Conservation (phyloP, 2,888 invertebrate species). For the Aplocera efformata region DNA sequence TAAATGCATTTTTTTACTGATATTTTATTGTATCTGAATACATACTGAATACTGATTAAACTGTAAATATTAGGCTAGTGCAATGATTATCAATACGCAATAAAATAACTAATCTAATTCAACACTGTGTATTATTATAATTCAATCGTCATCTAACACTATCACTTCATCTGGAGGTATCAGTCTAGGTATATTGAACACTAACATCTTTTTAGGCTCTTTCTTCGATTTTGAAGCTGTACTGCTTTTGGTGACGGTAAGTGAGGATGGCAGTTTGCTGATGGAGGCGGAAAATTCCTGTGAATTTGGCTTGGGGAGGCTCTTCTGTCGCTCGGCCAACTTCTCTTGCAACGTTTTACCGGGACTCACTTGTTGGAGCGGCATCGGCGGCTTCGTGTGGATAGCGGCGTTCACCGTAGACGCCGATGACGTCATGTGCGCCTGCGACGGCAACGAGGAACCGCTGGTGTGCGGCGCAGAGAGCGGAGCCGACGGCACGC, state of each 20-base stretch:
- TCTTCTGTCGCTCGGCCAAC: conserved; percentile 83
- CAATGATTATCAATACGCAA: conserved; percentile 17
- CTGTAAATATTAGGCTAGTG: conserved; percentile 27
- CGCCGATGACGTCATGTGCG: conserved; percentile 56
- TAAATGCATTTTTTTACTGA: background rate
- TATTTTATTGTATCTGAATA: background rate
- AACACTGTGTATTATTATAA: conserved; percentile 10
- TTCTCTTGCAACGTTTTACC: conserved; percentile 85
- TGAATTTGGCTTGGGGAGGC: conserved; percentile 46
- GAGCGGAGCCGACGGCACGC: conserved; percentile 29
- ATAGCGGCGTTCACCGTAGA: conserved; percentile 48
- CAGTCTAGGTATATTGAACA: conserved; percentile 55
- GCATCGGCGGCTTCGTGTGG: conserved; percentile 60
- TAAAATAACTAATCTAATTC: conserved; percentile 20
- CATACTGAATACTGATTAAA: conserved; percentile 4
- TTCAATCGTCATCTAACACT: conserved; percentile 69
- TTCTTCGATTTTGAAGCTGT: conserved; percentile 51
- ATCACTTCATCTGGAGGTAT: conserved; percentile 67
- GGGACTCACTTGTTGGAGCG: conserved; percentile 73
- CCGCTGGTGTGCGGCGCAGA: conserved; percentile 28
- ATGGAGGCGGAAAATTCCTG: conserved; percentile 60
- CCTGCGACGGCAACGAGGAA: conserved; percentile 45
- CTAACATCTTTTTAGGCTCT: conserved; percentile 55
- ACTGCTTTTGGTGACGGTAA: conserved; percentile 76
- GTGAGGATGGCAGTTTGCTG: conserved; percentile 72